Evolutionary conservation across 2,888 invertebrate genomes (phyloP).

Genomic region (Siphlonurus alternatus): DNA sequence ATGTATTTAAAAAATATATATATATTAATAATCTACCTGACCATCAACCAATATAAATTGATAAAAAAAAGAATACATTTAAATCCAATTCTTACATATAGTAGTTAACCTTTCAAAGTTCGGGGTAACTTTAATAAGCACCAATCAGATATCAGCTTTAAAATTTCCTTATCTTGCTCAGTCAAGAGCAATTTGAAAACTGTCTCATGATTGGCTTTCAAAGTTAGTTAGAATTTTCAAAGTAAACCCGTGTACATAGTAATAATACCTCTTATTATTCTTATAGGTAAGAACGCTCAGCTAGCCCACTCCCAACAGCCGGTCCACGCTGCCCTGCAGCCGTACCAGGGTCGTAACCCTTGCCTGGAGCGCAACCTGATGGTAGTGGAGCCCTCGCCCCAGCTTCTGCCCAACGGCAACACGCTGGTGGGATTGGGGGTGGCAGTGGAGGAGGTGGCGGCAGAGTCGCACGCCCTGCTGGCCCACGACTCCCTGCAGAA

Average conservation of each 20-base stretch:
- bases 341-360: constrained; percentile 70
- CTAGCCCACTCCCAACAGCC: not conserved
- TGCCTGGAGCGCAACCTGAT: constrained; percentile 61
- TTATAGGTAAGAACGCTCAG: constrained; percentile 35
- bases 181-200: too few relatives aligned
- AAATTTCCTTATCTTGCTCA: too few relatives aligned
- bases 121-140: too few relatives aligned
- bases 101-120: too few relatives aligned
- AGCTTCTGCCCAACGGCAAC: constrained; percentile 30
- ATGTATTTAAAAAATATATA: too few relatives aligned
- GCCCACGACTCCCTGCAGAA: constrained; percentile 32
- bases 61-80: too few relatives aligned
- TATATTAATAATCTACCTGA: too few relatives aligned
- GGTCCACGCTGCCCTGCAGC: constrained; percentile 34
- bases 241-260: not conserved
- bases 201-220: too few relatives aligned
- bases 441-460: constrained; percentile 11
- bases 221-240: not conserved
- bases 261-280: not conserved
- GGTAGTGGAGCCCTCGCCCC: constrained; percentile 30
- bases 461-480: constrained; percentile 32
- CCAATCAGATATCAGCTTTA: too few relatives aligned
- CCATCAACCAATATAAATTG: not conserved
- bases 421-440: constrained; percentile 20
- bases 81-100: too few relatives aligned